Percentiles rank a stretch among this genome's conserved stretches.
phyloP scores from a whole-genome alignment of 2,888 invertebrate species.

The Cosmia pyralina region DNA sequence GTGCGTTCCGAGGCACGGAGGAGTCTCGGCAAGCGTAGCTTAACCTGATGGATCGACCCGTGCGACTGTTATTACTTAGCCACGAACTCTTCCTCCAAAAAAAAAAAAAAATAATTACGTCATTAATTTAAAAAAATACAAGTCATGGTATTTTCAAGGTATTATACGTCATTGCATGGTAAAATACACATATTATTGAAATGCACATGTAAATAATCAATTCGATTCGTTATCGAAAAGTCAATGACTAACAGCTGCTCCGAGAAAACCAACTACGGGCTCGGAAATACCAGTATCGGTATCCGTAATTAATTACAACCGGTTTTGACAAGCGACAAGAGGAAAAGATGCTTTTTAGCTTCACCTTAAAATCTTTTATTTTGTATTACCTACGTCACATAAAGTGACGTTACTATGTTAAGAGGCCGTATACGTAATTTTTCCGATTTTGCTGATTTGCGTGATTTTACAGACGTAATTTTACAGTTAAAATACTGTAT shows the following conservation, averaged over 20 bases:
- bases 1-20: too few species aligned
- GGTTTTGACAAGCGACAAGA: conserved; percentile 17
- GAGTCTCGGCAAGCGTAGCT: too few species aligned
- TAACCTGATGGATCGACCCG: too few species aligned
- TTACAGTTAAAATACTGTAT: too few species aligned
- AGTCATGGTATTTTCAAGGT: not conserved
- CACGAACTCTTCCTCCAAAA: too few species aligned
- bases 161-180: not conserved
- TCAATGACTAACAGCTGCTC: conserved; percentile 29
- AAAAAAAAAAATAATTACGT: too few species aligned
- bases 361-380: not conserved
- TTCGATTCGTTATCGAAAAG: conserved; percentile 9
- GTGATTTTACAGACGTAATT: too few species aligned
- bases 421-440: too few species aligned
- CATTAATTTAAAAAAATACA: conserved; percentile 3
- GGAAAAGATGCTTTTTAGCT: conserved; percentile 12
- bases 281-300: conserved; percentile 28
- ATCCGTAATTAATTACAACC: not conserved
- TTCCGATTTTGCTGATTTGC: too few species aligned
- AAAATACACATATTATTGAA: conserved; percentile 1
- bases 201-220: conserved; percentile 1
- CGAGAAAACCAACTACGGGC: conserved; percentile 13
- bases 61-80: too few species aligned
- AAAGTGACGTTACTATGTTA: not conserved
- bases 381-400: not conserved